Evolutionary conservation across 2,888 invertebrate species (phyloP), one percentile per base, ranked within the genome.

Genomic region (Isotomurus palustris): DNA sequence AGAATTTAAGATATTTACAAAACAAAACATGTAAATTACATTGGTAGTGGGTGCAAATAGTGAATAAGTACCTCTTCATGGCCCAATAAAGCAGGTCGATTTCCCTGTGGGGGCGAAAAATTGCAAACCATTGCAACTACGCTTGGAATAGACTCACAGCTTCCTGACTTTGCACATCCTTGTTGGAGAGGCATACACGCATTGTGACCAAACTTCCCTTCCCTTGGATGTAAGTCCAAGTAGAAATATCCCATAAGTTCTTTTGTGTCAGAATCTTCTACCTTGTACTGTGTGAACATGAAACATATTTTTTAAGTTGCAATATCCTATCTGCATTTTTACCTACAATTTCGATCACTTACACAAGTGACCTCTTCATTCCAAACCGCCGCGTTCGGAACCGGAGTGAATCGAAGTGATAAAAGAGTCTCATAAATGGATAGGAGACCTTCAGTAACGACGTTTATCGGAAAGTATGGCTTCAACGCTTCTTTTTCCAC

Each of bases 181-280:
- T 68, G 67, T 73, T 78, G 77, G 10, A 78, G 66, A 3, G 73
- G 74, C 67, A 77, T 76, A 59, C 76, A 75, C n/a, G n/a, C n/a
- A n/a, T 78, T 78, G 71, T 79, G 79, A 4, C 77, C 76, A 72
- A 76, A 79, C 71, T 79, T 79, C 29, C 79, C 79, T 53, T 77
- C 76, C 19, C 79, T 71, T 0, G 79, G 79, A 69, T 73, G 75
- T 19, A 79, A 71, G 63, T 79, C 79, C 49, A 79, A 71, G 68
- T 75, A 79, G 68, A 79, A 79, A 67, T 78, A 78, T 1, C 79
- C 79, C 41, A 79, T 54, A 27, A 77, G 64, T 10, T 74, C 70
- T 10, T 64, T 65, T 8, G 72, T 71, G 2, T 66, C 65, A 2
- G 68, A 67, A 64, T 79, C 78, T 41, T 70, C 72, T n/a, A 78